phyloP scores from a whole-genome alignment of 1,140 invertebrate genomes.

The Onthophagus taurus region DNA sequence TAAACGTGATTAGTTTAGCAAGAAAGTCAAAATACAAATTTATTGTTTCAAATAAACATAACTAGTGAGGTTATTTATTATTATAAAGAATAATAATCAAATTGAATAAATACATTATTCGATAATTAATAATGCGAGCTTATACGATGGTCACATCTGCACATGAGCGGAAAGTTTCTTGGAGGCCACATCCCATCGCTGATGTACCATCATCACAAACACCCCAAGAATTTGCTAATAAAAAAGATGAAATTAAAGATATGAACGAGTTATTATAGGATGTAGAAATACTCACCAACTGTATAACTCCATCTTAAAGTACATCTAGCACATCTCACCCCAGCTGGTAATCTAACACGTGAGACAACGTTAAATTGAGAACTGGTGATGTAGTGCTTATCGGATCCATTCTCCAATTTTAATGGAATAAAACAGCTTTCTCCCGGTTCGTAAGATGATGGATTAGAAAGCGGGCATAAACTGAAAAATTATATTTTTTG shows the following conservation, averaged over 20 bases:
- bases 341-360: conserved; percentile 16
- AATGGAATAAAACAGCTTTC: conserved; percentile 21
- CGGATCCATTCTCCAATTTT: conserved; percentile 10
- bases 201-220: conserved; percentile 38
- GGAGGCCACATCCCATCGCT: conserved; percentile 49
- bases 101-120: too few species aligned
- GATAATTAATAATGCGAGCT: too few species aligned
- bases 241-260: neutral
- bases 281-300: conserved; percentile 8
- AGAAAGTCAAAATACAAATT: too few species aligned
- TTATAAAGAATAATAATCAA: too few species aligned
- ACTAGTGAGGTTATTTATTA: too few species aligned
- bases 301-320: conserved; percentile 24
- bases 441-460: conserved; percentile 20
- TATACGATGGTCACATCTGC: conserved; percentile 52
- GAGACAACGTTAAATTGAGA: neutral
- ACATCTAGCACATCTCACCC: conserved; percentile 21
- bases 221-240: conserved; percentile 47
- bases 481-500: conserved; percentile 11
- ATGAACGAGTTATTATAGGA: neutral
- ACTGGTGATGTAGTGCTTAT: conserved; percentile 1
- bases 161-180: conserved; percentile 60
- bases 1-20: too few species aligned
- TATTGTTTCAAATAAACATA: too few species aligned
- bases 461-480: conserved; percentile 21